phyloP scores from a whole-genome alignment of 2,113 vertebrate species.

The Epinephelus moara region DNA sequence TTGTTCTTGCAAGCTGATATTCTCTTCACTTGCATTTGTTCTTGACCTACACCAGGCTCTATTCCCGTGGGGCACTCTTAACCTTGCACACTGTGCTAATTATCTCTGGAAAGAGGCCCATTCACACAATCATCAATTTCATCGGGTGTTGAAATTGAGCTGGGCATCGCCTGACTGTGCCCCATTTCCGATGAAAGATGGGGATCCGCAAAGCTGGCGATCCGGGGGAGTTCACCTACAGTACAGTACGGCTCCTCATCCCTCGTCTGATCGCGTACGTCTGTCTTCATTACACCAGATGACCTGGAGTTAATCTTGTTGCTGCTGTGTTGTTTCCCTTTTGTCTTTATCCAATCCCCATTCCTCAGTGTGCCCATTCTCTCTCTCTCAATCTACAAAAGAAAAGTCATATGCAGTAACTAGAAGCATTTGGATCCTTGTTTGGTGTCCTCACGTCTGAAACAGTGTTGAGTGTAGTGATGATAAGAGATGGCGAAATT shows the following conservation, averaged over 20 bases:
- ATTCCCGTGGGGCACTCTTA: constrained; percentile 68
- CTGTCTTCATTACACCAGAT: constrained; percentile 77
- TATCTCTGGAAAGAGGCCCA: constrained; percentile 80
- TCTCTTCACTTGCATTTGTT: constrained; percentile 56
- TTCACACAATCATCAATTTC: constrained; percentile 82
- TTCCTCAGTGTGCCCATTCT: constrained; percentile 35
- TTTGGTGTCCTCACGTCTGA: constrained; percentile 14
- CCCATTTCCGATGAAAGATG: constrained; percentile 78
- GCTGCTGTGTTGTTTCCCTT: constrained; percentile 65
- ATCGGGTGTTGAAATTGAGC: constrained; percentile 65
- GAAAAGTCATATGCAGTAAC: constrained; percentile 56
- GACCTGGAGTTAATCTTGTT: constrained; percentile 69
- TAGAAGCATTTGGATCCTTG: constrained; percentile 50
- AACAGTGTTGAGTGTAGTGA: constrained; percentile 49
- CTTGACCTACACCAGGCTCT: constrained; percentile 68
- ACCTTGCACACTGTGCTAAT: constrained; percentile 79
- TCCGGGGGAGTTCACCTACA: constrained; percentile 64
- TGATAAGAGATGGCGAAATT: constrained; percentile 72
- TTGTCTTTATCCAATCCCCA: constrained; percentile 67
- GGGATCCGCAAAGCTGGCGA: constrained; percentile 60
- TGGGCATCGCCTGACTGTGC: constrained; percentile 64
- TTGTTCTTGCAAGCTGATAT: constrained; percentile 46
- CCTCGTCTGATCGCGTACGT: constrained; percentile 50
- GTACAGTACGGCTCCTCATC: constrained; percentile 64
- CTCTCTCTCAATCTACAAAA: constrained; percentile 61